Percentiles rank a stretch among this genome's conserved stretches.
Evolutionary conservation across 2,113 vertebrate species (phyloP).

Genomic region (Cairina moschata): DNA sequence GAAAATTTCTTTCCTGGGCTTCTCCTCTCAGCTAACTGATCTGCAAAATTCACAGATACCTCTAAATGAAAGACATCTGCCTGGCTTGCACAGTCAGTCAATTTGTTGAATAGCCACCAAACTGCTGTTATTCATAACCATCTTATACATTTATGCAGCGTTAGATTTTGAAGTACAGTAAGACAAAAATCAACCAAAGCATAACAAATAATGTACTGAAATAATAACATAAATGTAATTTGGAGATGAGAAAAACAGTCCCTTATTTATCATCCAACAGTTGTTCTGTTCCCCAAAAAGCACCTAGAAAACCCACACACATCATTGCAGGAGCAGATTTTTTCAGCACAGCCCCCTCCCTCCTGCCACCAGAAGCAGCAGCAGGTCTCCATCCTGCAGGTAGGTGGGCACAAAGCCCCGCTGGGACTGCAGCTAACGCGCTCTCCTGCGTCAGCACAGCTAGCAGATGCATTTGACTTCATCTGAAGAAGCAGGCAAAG

Average conservation of each 20-base stretch:
- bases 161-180: neutral
- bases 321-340: neutral
- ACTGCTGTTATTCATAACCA: neutral
- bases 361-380: neutral
- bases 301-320: neutral
- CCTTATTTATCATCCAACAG: neutral
- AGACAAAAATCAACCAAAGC: neutral
- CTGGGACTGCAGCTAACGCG: neutral
- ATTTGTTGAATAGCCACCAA: neutral
- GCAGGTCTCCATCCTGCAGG: neutral
- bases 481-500: neutral
- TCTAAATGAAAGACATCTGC: neutral
- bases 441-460: neutral
- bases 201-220: neutral
- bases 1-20: neutral
- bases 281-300: neutral
- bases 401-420: too few species aligned
- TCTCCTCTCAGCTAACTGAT: neutral
- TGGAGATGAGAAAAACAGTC: neutral
- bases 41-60: neutral
- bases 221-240: neutral
- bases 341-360: neutral
- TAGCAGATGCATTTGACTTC: fast-evolving
- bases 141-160: neutral
- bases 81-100: neutral